Base-by-base conservation (phyloP, 2,888 invertebrate genomes). In the Aromia moschata region DNA sequence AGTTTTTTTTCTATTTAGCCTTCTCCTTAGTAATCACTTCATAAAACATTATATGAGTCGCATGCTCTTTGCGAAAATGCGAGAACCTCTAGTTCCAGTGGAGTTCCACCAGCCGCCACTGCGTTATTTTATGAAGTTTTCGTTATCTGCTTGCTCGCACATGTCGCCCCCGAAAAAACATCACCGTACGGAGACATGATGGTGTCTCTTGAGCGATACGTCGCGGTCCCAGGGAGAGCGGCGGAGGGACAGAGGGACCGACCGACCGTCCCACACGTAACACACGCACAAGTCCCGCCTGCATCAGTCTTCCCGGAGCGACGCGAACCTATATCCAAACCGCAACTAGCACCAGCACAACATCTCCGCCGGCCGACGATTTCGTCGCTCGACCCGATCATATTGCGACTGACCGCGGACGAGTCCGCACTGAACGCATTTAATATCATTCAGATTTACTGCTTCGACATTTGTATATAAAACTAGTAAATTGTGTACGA, bases 401-500 rank as follows among this genome's bases (percentile, higher is more conserved):
- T 49, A 49, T 49, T 49, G 49, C 49, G 25, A 49, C 49, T 49
- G 49, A 18, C 49, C 49, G 49, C 30, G 25, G 20, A 16, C 49
- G 49, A 15, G 49, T 49, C 38, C 49, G 49, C 38, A 49, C 49
- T 38, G 49, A 49, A 38, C 37, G 43, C 66, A 70, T 72, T 70
- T 70, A 70, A 73, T 74, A 75, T 76, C 76, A 76, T 73, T 74
- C 70, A 72, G 68, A 72, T 71, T 74, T 73, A 73, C 74, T 69
- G 70, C 65, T 65, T 64, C 73, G 73, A 58, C 60, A 70, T 76
- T 76, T 80, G 78, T 80, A 79, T 80, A 80, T 76, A 79, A 75
- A 75, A 75, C 70, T 71, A 73, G 75, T 77, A 77, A 78, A 77
- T 78, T 78, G 78, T 78, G 77, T 77, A 77, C 77, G 74, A 76